These are phyloP conservation scores for Tribolium castaneum DNA, from an alignment of 1,140 invertebrate species.

Conservation along the genomic window DNA sequence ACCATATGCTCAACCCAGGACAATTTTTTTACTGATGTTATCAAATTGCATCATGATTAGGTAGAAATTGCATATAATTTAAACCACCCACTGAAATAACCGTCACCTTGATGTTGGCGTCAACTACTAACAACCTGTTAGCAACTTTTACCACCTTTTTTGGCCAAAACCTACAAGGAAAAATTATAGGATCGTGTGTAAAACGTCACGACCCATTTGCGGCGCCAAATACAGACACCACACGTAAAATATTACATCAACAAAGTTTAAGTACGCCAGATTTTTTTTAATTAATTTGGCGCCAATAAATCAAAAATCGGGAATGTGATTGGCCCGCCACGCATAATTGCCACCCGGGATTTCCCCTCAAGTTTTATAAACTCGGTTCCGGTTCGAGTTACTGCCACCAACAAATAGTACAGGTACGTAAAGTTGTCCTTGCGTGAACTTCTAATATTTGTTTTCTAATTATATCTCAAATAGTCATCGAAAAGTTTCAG, in stretches of 20 bases:
- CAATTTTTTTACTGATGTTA: background rate
- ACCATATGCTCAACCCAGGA: background rate
- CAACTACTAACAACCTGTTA: slow-evolving; percentile 3
- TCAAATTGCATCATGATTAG: slow-evolving; percentile 11
- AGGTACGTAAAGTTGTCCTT: background rate
- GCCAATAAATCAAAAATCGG: too few species aligned
- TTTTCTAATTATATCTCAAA: slow-evolving; percentile 33
- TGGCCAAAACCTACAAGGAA: background rate
- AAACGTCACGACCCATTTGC: background rate
- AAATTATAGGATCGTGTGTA: background rate
- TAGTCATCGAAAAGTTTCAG: slow-evolving; percentile 33
- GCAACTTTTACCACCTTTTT: slow-evolving; percentile 2
- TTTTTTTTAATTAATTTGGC: too few species aligned
- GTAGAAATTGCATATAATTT: background rate
- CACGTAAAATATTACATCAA: background rate
- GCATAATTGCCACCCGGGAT: too few species aligned
- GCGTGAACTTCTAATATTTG: slow-evolving; percentile 18
- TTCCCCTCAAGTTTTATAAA: background rate
- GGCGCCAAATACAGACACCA: background rate
- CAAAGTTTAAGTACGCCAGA: background rate
- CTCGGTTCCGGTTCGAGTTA: slow-evolving; percentile 8
- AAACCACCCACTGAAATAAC: background rate
- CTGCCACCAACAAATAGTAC: background rate
- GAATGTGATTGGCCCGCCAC: too few species aligned
- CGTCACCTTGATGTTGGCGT: slow-evolving; percentile 1